Evolutionary conservation across 35 echinoderm and acorn worm genomes (phyloP).

Genomic region (Strongylocentrotus purpuratus): DNA sequence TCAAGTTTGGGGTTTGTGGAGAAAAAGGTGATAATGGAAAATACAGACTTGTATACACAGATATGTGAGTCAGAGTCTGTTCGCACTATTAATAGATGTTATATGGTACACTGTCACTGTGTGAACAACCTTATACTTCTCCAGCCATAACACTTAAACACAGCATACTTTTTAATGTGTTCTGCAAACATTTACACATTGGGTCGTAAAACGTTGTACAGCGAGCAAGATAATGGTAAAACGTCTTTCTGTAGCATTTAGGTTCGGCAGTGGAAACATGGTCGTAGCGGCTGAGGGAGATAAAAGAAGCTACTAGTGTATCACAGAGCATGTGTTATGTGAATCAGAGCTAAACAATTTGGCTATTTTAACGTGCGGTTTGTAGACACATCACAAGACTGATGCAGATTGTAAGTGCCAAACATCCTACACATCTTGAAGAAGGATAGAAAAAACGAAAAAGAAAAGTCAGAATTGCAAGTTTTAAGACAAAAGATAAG

Average conservation of each 20-base stretch:
- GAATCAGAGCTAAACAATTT: neutral
- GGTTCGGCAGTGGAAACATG: neutral
- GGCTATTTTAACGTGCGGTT: neutral
- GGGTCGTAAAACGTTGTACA: neutral
- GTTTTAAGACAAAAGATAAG: too few species aligned
- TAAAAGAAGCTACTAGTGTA: neutral
- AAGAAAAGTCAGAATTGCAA: too few species aligned
- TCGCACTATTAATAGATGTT: neutral
- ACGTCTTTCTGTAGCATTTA: neutral
- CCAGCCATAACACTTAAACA: neutral
- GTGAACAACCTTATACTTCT: neutral
- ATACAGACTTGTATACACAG: slow-evolving; percentile 11
- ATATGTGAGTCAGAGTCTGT: neutral
- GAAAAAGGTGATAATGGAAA: slow-evolving; percentile 37
- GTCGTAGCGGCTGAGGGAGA: neutral
- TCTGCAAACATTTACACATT: neutral
- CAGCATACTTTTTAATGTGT: neutral
- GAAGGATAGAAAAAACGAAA: neutral
- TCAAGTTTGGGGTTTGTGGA: neutral
- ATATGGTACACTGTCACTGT: neutral
- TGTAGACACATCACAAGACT: neutral
- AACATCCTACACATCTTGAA: neutral
- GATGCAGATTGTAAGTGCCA: neutral
- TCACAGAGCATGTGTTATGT: neutral
- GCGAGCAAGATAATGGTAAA: too few species aligned